Conservation (phyloP, 2,797 vertebrate species). For the Orestias chungarensis region DNA sequence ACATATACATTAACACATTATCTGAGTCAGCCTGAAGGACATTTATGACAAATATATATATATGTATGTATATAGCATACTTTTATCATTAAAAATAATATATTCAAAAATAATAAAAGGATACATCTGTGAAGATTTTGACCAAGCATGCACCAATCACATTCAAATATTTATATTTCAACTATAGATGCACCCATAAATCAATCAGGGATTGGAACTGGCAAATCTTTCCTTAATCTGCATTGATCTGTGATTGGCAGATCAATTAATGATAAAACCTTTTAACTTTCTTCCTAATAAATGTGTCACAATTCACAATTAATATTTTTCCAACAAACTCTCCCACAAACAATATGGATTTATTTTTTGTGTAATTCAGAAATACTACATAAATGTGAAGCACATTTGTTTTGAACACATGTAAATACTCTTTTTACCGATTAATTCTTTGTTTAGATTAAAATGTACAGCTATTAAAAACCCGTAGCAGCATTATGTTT, state of each 20-base stretch:
- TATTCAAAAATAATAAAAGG: background rate
- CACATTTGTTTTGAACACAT: background rate
- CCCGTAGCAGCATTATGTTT: too few species aligned
- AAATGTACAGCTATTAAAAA: too few species aligned
- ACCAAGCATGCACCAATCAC: too few species aligned
- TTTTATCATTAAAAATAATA: too few species aligned
- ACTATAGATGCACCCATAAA: background rate
- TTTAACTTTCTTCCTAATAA: background rate
- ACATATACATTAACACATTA: slow-evolving; percentile 42
- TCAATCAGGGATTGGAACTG: background rate
- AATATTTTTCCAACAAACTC: background rate
- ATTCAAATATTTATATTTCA: background rate
- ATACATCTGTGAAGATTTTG: too few species aligned
- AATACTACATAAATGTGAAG: background rate
- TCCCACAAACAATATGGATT: background rate
- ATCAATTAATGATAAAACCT: background rate
- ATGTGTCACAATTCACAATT: background rate
- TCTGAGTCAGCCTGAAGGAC: slow-evolving; percentile 20
- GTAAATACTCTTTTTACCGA: background rate
- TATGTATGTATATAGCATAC: too few species aligned
- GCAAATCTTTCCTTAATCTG: background rate
- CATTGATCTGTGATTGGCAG: background rate
- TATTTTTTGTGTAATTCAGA: background rate
- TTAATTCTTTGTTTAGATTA: too few species aligned
- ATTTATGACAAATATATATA: background rate